Evolutionary conservation across 2,888 invertebrate genomes (phyloP), one percentile per base, ranked within the genome.

Genomic region (Drosophila percnosoma): DNA sequence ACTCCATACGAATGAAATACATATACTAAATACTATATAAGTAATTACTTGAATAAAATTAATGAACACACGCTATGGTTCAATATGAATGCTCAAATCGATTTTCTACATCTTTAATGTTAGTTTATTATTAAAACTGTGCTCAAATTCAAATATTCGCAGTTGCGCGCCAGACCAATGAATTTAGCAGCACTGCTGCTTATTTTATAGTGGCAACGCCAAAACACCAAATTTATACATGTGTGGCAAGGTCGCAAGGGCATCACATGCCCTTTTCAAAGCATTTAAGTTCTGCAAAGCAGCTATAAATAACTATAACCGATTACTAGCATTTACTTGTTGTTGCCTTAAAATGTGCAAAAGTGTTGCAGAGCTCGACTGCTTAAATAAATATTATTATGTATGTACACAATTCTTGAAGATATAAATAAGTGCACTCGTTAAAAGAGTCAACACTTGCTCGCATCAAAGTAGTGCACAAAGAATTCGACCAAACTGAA

Each of bases 11-110:
- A 78, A 73, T 77, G 48, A 74, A 51, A 63, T 52, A 74, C 61
- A 70, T 70, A 74, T 59, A 64, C 53, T 62, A 75, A 74, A 70
- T 55, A 59, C 58, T 58, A 52, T 49, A 27, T 78, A 77, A 78
- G 75, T 54, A 51, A 74, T 59, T 33, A 45, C 53, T 60, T 72
- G 48, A 72, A 76, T 73, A 75, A 74, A 68, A 45, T 42, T 45
- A 15, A 58, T 49, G 45, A 62, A 67, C 54, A 21, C 29, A 49
- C 24, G 29, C 52, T 42, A 58, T 31, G 38, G 45, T 53, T 65
- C 49, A 45, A 33, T 51, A 58, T 51, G 10, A 60, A 59, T 61
- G 31, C n/a, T 36, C 11, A 27, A 29, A 33, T 48, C 15, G 18
- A 13, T 4, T 27, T 58, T 42, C 7, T 15, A 10, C 10, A 40